phyloP scores from a whole-genome alignment of 2,113 vertebrate species.

The Oncorhynchus kisutch region DNA sequence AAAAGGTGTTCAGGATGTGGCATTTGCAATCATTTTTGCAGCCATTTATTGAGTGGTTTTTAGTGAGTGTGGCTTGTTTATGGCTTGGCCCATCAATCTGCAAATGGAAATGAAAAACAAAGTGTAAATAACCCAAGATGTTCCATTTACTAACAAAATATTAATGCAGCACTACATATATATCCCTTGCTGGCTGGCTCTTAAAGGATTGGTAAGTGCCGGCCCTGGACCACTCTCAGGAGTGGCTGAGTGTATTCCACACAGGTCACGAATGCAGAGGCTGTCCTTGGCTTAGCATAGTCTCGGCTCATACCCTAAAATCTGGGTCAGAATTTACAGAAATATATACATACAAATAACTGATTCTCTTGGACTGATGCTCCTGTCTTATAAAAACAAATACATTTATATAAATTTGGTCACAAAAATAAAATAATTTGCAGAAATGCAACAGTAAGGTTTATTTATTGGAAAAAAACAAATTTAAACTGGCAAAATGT shows the following conservation, averaged over 20 bases:
- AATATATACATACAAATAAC: no score
- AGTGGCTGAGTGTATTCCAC: conserved; percentile 5
- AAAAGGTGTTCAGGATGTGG: conserved; percentile 35
- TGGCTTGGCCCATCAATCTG: conserved; percentile 43
- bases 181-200: neutral
- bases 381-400: no score
- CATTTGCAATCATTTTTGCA: no score
- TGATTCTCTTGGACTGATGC: no score
- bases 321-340: no score
- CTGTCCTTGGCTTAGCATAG: conserved; percentile 1
- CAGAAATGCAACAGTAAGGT: no score
- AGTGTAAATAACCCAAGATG: conserved; percentile 52
- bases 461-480: no score
- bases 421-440: no score
- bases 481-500: no score
- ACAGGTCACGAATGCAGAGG: conserved; percentile 13
- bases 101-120: conserved; percentile 53
- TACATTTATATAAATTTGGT: no score
- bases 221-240: neutral
- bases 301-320: neutral
- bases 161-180: conserved; percentile 34
- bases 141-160: conserved; percentile 40
- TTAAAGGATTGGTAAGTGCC: conserved; percentile 24
- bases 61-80: conserved; percentile 51
- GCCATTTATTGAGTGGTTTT: conserved; percentile 18